Percentiles rank a stretch among this genome's conserved stretches.
Conservation (phyloP, 2,113 vertebrate genomes). For the Scartelaos histophorus region DNA sequence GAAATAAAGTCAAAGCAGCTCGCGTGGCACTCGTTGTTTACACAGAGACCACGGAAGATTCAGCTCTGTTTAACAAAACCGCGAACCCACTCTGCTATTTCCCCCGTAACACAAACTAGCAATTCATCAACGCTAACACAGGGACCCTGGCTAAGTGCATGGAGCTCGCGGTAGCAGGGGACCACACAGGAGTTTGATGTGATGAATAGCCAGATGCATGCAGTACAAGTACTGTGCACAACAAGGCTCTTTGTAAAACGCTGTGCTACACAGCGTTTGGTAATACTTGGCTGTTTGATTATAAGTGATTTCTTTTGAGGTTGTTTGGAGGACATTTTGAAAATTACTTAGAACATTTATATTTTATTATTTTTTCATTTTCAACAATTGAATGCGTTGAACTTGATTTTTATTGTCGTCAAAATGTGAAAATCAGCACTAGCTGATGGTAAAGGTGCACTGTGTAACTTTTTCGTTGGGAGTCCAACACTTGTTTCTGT, state of each 20-base stretch:
- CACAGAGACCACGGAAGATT: not conserved
- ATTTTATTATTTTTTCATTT: too few relatives aligned
- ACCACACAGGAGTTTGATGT: constrained; percentile 33
- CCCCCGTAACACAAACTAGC: constrained; percentile 53
- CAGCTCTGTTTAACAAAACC: constrained; percentile 49
- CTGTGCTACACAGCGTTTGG: not conserved
- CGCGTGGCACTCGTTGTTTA: not conserved
- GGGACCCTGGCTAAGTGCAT: constrained; percentile 57
- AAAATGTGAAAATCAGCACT: not conserved
- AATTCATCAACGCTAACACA: constrained; percentile 66
- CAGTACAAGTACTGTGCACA: constrained; percentile 37
- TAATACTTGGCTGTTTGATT: not conserved
- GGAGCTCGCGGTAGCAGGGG: constrained; percentile 56
- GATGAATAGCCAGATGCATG: constrained; percentile 63
- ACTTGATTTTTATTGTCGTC: not conserved
- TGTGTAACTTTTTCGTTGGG: too few relatives aligned
- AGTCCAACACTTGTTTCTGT: too few relatives aligned
- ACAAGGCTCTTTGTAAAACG: constrained; percentile 8
- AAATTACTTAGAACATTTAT: too few relatives aligned
- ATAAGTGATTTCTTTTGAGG: too few relatives aligned
- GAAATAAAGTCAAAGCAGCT: too few relatives aligned
- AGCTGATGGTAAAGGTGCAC: not conserved
- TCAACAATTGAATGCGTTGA: too few relatives aligned
- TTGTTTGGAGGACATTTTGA: not conserved
- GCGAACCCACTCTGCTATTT: constrained; percentile 39